Evolutionary conservation across 1,140 invertebrate genomes (phyloP).

Genomic region (Cepaea nemoralis): DNA sequence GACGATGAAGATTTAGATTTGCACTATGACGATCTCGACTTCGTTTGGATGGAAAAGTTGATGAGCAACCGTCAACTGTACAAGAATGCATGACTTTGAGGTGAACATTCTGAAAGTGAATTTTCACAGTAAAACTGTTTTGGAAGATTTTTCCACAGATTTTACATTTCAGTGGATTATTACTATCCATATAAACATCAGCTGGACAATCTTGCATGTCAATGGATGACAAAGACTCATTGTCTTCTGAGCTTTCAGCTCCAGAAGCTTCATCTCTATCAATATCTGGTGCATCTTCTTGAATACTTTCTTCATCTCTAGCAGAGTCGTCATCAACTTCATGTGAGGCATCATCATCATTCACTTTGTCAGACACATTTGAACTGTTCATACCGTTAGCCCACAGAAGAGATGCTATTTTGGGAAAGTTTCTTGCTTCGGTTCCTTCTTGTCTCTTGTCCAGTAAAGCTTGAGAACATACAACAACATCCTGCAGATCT

Average conservation of each 20-base stretch:
- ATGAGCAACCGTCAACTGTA: constrained; percentile 94
- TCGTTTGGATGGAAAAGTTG: constrained; percentile 93
- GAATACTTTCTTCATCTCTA: neutral
- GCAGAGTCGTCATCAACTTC: constrained; percentile 1
- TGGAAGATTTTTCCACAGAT: constrained; percentile 94
- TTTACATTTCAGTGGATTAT: constrained; percentile 87
- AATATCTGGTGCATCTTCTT: constrained; percentile 18
- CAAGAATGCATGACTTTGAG: constrained; percentile 96
- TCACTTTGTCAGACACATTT: constrained; percentile 24
- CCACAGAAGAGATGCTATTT: constrained; percentile 57
- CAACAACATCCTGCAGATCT: constrained; percentile 24
- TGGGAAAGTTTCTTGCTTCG: constrained; percentile 56
- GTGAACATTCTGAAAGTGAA: constrained; percentile 95
- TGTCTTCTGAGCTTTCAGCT: constrained; percentile 38
- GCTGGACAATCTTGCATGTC: constrained; percentile 30
- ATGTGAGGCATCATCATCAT: constrained; percentile 1
- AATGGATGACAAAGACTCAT: neutral
- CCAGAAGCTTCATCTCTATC: constrained; percentile 34
- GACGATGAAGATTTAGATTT: constrained; percentile 87
- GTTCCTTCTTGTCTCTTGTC: constrained; percentile 33
- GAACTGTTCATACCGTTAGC: constrained; percentile 29
- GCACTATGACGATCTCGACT: constrained; percentile 92
- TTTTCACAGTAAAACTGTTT: constrained; percentile 94
- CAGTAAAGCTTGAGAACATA: neutral
- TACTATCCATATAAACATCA: constrained; percentile 85